phyloP scores from a whole-genome alignment of 1,140 invertebrate genomes.

The Tetragnatha versicolor region DNA sequence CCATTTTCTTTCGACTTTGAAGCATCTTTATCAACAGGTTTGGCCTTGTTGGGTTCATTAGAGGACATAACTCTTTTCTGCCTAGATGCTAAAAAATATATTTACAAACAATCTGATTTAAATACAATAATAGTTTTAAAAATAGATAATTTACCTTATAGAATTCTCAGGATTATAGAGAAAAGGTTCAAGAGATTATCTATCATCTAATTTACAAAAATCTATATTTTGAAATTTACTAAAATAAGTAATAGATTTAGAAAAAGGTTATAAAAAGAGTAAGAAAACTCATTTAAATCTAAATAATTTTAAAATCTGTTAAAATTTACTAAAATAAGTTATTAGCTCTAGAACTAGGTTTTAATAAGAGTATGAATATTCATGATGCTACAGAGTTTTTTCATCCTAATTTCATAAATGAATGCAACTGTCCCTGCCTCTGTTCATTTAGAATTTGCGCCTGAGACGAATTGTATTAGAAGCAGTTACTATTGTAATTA shows the following conservation, averaged over 20 bases:
- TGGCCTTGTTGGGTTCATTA: not conserved
- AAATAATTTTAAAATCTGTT: no score
- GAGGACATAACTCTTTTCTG: constrained; percentile 30
- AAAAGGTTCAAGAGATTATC: not conserved
- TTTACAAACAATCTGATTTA: not conserved
- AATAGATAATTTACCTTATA: not conserved
- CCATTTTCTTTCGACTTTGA: not conserved
- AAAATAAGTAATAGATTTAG: no score
- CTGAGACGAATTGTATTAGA: no score
- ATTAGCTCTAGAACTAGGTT: no score
- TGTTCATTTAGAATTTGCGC: no score
- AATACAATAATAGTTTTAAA: not conserved
- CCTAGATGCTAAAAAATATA: constrained; percentile 27
- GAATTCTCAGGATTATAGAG: not conserved
- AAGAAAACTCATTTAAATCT: not conserved
- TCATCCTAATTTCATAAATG: no score
- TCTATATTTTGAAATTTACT: constrained; percentile 1
- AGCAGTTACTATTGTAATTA: no score
- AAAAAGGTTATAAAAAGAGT: not conserved
- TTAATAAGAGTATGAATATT: no score
- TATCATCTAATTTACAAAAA: not conserved
- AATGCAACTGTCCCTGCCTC: no score
- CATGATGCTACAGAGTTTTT: no score
- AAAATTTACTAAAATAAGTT: no score
- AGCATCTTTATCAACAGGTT: not conserved